Base-by-base conservation (phyloP, 2,888 invertebrate genomes). In the Zaprionus bogoriensis region DNA sequence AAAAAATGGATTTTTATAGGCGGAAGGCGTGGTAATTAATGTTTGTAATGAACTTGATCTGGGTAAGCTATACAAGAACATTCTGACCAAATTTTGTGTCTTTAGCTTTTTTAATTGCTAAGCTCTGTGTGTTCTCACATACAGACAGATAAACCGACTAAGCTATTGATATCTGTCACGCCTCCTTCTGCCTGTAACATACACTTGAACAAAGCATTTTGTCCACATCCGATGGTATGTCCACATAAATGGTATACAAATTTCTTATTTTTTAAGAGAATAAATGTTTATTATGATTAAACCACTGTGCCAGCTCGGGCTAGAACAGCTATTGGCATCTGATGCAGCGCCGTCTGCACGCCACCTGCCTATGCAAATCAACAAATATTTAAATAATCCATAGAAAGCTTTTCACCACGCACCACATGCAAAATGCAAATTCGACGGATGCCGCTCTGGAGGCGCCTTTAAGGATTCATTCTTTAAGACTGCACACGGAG, bases 321-420 rank as follows among this genome's bases (percentile, higher is more conserved):
- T 12, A 23, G n/a, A 19, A 17, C 44, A 28, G 28, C n/a, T 51
- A 41, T 30, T 42, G 41, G 47, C 39, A 59, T 25, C 25, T 54
- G 41, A 27, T 38, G 52, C 46, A 57, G 19, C 27, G 19, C 20
- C 23, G 30, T 39, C 48, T 48, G 57, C 48, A 47, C 38, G 32
- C 50, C 59, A 42, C 41, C 50, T 60, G 45, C 25, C 39, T 45
- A 71, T 74, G 60, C 58, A 50, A 58, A 60, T 59, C 60, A 44
- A 45, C 44, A 70, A 77, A 66, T 77, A 84, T 77, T 74, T 77
- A 74, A 78, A 77, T 70, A 70, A 70, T 67, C 70, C 53, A 57
- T 17, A 38, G 48, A 59, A 59, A 50, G 44, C 59, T 67, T 54
- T 62, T 69, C 10, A 50, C 71, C 36, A 46, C 38, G 41, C 25